A percentile compares a stretch with the other conserved stretches of the same genome.
These are phyloP conservation scores for Epinephelus moara DNA, from an alignment of 2,113 vertebrate species.

Conservation along the genomic window DNA sequence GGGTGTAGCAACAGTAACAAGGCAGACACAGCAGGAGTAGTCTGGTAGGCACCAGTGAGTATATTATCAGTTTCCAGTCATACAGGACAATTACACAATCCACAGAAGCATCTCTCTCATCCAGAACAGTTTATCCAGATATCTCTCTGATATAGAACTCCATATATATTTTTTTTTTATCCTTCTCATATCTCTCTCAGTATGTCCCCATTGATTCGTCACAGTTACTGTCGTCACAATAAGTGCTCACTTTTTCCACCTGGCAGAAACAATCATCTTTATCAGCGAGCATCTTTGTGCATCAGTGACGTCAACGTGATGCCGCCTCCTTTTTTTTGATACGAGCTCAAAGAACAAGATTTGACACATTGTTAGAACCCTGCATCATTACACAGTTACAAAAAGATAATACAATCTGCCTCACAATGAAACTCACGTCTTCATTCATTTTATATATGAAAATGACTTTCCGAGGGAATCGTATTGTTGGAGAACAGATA, in stretches of 20 bases:
- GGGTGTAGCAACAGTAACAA: constrained; percentile 49
- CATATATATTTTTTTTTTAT: constrained; percentile 48
- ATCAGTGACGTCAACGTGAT: constrained; percentile 7
- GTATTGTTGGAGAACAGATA: constrained; percentile 57
- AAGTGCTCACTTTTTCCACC: constrained; percentile 29
- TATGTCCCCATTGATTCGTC: constrained; percentile 23
- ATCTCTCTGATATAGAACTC: constrained; percentile 58
- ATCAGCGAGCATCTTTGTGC: constrained; percentile 15
- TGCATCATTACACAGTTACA: constrained; percentile 72
- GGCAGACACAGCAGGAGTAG: constrained; percentile 62
- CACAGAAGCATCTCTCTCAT: constrained; percentile 71
- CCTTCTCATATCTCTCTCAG: constrained; percentile 10
- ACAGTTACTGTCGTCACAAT: constrained; percentile 41
- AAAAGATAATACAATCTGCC: constrained; percentile 64
- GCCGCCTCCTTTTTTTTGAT: constrained; percentile 54
- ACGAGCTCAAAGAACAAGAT: constrained; percentile 70
- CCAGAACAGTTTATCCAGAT: constrained; percentile 62
- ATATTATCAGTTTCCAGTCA: constrained; percentile 81
- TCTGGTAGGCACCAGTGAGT: constrained; percentile 80
- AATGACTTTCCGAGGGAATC: constrained; percentile 45
- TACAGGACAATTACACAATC: constrained; percentile 77
- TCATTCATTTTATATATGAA: constrained; percentile 58
- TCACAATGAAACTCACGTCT: constrained; percentile 46
- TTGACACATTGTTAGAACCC: constrained; percentile 74
- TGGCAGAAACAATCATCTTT: constrained; percentile 24